These are phyloP conservation scores for Lethenteron camtschaticum DNA, from an alignment of 2,113 vertebrate species.

Conservation along the genomic window DNA sequence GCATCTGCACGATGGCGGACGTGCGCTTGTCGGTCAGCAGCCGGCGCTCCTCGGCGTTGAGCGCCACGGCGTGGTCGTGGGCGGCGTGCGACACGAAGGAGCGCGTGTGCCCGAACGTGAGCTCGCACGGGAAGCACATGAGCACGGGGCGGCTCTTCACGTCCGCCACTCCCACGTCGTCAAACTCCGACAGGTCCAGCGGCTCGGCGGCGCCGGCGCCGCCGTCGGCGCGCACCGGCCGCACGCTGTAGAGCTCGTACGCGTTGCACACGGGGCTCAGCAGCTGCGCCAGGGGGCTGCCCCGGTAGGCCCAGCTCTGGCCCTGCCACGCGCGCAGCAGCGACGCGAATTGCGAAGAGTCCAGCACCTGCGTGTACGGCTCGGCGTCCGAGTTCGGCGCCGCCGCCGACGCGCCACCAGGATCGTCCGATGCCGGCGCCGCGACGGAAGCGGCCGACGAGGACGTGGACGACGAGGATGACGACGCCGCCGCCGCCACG, in stretches of 20 bases:
- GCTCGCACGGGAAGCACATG: slow-evolving; percentile 3
- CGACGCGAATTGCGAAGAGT: too few species aligned
- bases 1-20: slow-evolving; percentile 4
- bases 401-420: too few species aligned
- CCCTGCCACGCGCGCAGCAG: too few species aligned
- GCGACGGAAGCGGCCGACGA: too few species aligned
- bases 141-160: slow-evolving; percentile 1
- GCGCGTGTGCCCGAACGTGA: slow-evolving; percentile 3
- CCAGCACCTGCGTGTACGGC: too few species aligned
- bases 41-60: slow-evolving; percentile 1
- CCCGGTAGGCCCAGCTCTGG: neutral
- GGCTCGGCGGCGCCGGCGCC: neutral
- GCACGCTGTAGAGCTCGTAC: neutral
- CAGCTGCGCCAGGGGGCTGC: neutral
- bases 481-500: too few species aligned
- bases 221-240: neutral
- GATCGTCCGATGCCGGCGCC: too few species aligned
- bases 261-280: slow-evolving; percentile 1
- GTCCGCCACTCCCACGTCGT: neutral
- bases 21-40: slow-evolving; percentile 4
- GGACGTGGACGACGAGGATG: too few species aligned
- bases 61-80: neutral
- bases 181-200: slow-evolving; percentile 3
- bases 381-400: too few species aligned
- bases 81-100: neutral